These are phyloP conservation scores for Cactoblastis cactorum DNA, from an alignment of 2,888 invertebrate genomes.

Conservation along the genomic window DNA sequence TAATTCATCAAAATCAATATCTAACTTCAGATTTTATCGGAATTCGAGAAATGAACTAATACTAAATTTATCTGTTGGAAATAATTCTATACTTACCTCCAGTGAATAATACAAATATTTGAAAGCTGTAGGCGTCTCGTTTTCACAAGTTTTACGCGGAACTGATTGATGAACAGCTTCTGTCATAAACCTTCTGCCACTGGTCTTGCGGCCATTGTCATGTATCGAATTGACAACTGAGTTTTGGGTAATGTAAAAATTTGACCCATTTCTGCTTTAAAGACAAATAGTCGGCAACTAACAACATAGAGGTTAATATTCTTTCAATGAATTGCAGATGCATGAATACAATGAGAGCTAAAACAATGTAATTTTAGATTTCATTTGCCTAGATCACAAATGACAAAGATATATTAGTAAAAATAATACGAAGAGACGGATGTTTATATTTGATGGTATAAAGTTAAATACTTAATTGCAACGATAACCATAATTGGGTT, in stretches of 20 bases:
- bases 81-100: background rate
- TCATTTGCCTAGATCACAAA: no score
- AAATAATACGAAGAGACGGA: no score
- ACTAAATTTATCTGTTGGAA: no score
- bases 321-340: background rate
- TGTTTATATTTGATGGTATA: no score
- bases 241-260: constrained; percentile 39
- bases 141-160: constrained; percentile 38
- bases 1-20: no score
- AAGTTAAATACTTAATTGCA: no score
- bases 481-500: no score
- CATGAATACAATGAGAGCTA: background rate
- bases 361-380: no score
- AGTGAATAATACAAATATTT: background rate
- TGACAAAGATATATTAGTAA: no score
- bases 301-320: constrained; percentile 26
- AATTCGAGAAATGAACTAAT: no score
- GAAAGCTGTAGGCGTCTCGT: background rate
- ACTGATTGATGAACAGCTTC: constrained; percentile 53
- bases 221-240: constrained; percentile 45
- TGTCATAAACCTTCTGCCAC: constrained; percentile 71
- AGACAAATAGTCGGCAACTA: constrained; percentile 27
- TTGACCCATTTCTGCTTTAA: constrained; percentile 50
- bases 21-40: no score
- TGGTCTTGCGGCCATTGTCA: constrained; percentile 68